Evolutionary conservation across 1,140 invertebrate genomes (phyloP).

Genomic region (Drosophila ogumai): DNA sequence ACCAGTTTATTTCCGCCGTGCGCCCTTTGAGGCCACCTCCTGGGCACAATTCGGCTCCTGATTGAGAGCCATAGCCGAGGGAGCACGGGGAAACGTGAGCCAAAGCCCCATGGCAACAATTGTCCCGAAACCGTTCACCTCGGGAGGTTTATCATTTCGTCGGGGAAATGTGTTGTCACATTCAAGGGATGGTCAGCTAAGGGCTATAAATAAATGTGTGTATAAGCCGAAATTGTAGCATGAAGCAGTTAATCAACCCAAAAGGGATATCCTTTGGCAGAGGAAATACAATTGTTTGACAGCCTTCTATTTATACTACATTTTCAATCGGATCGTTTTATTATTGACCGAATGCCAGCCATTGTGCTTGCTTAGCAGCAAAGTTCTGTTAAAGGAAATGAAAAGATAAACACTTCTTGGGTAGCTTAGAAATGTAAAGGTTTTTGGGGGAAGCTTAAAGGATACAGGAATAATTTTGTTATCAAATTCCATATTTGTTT

Average conservation of each 20-base stretch:
- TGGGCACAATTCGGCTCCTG: slow-evolving; percentile 45
- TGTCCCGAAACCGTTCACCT: slow-evolving; percentile 37
- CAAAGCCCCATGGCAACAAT: slow-evolving; percentile 37
- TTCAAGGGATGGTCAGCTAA: slow-evolving; percentile 14
- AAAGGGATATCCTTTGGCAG: slow-evolving; percentile 17
- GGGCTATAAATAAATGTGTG: slow-evolving; percentile 44
- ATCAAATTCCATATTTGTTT: neutral
- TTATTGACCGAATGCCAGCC: neutral
- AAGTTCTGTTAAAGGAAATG: neutral
- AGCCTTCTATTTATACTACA: slow-evolving; percentile 31
- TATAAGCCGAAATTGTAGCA: slow-evolving; percentile 20
- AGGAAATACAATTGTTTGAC: slow-evolving; percentile 8
- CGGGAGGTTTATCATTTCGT: slow-evolving; percentile 55
- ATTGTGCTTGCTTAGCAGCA: slow-evolving; percentile 14
- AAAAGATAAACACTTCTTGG: neutral
- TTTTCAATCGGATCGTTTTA: slow-evolving; percentile 29
- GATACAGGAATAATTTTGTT: neutral
- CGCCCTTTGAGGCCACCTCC: slow-evolving; percentile 12
- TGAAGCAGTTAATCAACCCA: slow-evolving; percentile 29
- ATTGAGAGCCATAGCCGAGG: slow-evolving; percentile 46
- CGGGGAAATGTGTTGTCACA: slow-evolving; percentile 18
- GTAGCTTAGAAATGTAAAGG: neutral
- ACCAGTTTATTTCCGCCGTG: slow-evolving; percentile 28
- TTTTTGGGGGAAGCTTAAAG: neutral
- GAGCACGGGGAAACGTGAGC: slow-evolving; percentile 10